phyloP scores from a whole-genome alignment of 2,113 vertebrate genomes.

The Hippolais icterina region DNA sequence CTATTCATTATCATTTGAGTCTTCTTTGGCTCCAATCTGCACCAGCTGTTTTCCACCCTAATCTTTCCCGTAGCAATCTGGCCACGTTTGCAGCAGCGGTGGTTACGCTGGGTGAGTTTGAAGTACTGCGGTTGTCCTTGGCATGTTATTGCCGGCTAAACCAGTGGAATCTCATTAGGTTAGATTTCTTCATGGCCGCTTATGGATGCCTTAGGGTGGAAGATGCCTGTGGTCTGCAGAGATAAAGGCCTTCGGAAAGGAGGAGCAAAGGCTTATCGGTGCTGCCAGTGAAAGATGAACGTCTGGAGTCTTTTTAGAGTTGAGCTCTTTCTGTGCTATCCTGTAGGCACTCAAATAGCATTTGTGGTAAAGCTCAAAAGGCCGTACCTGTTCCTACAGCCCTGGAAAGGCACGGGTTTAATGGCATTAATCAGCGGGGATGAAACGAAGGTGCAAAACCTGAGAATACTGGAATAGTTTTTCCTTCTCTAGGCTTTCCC shows the following conservation, averaged over 20 bases:
- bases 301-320: not conserved
- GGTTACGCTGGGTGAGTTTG: not conserved
- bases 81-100: not conserved
- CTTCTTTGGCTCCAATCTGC: not conserved
- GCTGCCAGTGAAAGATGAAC: not conserved
- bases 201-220: not conserved
- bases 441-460: not conserved
- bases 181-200: not conserved
- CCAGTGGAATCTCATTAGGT: slow-evolving; percentile 19
- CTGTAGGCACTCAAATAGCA: not conserved
- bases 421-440: not conserved
- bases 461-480: not conserved
- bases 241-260: not conserved
- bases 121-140: not conserved
- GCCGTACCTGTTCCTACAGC: not conserved
- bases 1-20: not conserved
- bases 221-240: slow-evolving; percentile 12
- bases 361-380: not conserved
- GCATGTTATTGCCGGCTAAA: not conserved
- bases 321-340: not conserved
- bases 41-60: not conserved
- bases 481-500: not conserved
- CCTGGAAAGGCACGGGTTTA: not conserved
- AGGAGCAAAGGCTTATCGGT: not conserved
- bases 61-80: not conserved